Evolutionary conservation across 2,888 invertebrate genomes (phyloP).

Genomic region (Notodromas monacha): DNA sequence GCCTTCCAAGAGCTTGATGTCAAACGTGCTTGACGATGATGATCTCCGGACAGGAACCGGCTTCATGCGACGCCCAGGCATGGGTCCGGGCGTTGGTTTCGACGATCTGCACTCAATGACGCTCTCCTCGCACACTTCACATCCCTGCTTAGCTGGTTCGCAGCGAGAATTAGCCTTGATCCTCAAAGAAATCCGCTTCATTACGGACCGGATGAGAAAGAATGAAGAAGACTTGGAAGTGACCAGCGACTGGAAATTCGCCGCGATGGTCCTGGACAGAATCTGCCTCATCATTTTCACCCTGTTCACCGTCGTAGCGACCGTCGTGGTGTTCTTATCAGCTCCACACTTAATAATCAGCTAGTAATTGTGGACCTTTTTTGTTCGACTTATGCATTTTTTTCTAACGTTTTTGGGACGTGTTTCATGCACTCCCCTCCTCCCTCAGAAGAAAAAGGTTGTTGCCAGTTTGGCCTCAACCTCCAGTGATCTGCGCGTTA

Average conservation of each 20-base stretch:
- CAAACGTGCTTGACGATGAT: conserved; percentile 79
- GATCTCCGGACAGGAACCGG: conserved; percentile 23
- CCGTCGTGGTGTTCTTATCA: conserved; percentile 57
- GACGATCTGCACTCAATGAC: too few species aligned
- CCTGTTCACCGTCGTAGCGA: conserved; percentile 66
- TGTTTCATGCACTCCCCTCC: too few species aligned
- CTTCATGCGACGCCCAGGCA: conserved; percentile 10
- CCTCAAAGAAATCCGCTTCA: conserved; percentile 67
- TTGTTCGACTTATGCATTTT: too few species aligned
- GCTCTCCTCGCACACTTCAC: too few species aligned
- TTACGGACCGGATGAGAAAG: conserved; percentile 70
- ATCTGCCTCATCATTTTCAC: conserved; percentile 84
- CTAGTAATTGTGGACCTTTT: too few species aligned
- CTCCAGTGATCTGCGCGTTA: too few species aligned
- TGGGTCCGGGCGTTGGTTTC: too few species aligned
- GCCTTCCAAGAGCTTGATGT: conserved; percentile 66
- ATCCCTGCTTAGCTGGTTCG: too few species aligned
- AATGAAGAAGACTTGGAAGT: conserved; percentile 72
- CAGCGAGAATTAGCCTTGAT: conserved; percentile 66
- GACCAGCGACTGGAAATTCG: conserved; percentile 90
- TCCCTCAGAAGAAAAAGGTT: too few species aligned
- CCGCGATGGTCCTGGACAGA: conserved; percentile 90
- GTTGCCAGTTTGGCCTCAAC: too few species aligned
- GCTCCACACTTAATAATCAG: conserved; percentile 74
- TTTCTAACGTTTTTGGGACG: too few species aligned